Evolutionary conservation across 2,113 vertebrate genomes (phyloP).

Genomic region (Anser brachyrhynchus): DNA sequence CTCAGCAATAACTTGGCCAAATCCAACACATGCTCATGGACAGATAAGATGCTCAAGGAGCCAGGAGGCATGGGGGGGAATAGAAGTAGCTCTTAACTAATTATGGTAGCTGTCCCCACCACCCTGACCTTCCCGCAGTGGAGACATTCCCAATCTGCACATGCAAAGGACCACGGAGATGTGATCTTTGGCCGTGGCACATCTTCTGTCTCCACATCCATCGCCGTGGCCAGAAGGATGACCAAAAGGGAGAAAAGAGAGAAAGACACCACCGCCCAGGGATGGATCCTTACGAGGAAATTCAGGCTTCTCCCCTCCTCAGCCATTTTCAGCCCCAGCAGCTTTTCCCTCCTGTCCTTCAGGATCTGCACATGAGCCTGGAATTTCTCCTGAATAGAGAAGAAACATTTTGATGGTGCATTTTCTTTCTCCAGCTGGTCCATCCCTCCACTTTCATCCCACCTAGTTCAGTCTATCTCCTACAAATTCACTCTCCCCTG

Average conservation of each 20-base stretch:
- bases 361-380: constrained; percentile 57
- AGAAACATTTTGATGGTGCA: rapidly evolving
- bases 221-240: rapidly evolving
- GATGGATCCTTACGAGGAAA: constrained; percentile 15
- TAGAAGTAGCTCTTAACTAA: rapidly evolving
- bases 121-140: background rate
- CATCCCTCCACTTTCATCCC: background rate
- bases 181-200: rapidly evolving
- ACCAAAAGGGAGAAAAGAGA: background rate
- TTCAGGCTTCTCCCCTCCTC: constrained; percentile 55
- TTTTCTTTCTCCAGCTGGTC: background rate
- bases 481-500: background rate
- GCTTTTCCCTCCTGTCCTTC: constrained; percentile 60
- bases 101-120: background rate
- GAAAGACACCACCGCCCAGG: background rate
- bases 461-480: too few species aligned
- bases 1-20: rapidly evolving
- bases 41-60: background rate
- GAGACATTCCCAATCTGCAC: background rate
- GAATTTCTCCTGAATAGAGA: constrained; percentile 60
- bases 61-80: rapidly evolving
- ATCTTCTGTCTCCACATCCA: rapidly evolving
- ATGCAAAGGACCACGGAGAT: too few species aligned
- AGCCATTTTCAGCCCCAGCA: constrained; percentile 39
- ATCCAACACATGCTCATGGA: background rate